Percentiles rank a stretch among this genome's conserved stretches.
Evolutionary conservation across 2,113 vertebrate genomes (phyloP).

Genomic region (Penelope pileata): DNA sequence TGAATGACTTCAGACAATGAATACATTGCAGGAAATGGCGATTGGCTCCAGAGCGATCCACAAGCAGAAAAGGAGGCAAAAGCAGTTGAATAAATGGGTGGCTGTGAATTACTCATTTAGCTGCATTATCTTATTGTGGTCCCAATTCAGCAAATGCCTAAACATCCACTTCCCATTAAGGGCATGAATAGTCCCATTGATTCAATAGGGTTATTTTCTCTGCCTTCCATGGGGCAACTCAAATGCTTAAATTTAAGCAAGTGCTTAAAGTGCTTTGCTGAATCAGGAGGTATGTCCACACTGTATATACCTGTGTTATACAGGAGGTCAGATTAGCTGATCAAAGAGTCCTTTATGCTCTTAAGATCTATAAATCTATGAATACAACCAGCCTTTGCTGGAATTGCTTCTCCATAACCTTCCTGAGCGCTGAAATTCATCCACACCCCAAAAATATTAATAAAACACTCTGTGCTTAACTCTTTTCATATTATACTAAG

Average conservation of each 20-base stretch:
- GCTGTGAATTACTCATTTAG: slow-evolving; percentile 69
- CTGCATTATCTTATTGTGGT: slow-evolving; percentile 61
- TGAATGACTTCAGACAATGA: slow-evolving; percentile 71
- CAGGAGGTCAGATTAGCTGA: slow-evolving; percentile 70
- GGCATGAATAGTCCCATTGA: slow-evolving; percentile 67
- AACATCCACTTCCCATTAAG: slow-evolving; percentile 61
- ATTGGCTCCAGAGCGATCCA: slow-evolving; percentile 62
- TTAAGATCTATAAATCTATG: slow-evolving; percentile 71
- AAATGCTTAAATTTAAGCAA: slow-evolving; percentile 65
- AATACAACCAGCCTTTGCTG: slow-evolving; percentile 61
- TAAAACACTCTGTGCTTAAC: slow-evolving; percentile 61
- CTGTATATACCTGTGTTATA: slow-evolving; percentile 67
- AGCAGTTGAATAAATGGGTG: slow-evolving; percentile 66
- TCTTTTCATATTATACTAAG: slow-evolving; percentile 70
- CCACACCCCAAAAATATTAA: slow-evolving; percentile 72
- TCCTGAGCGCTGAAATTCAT: slow-evolving; percentile 54
- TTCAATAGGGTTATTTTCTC: slow-evolving; percentile 68
- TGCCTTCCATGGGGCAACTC: slow-evolving; percentile 57
- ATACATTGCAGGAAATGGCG: slow-evolving; percentile 61
- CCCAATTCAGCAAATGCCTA: slow-evolving; percentile 63
- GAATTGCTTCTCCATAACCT: slow-evolving; percentile 65
- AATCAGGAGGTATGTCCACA: slow-evolving; percentile 67
- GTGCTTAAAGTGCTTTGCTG: slow-evolving; percentile 66
- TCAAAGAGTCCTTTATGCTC: slow-evolving; percentile 69
- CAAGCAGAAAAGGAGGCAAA: slow-evolving; percentile 67